Base-by-base conservation (phyloP, 2,113 vertebrate species). In the Austrofundulus limnaeus region DNA sequence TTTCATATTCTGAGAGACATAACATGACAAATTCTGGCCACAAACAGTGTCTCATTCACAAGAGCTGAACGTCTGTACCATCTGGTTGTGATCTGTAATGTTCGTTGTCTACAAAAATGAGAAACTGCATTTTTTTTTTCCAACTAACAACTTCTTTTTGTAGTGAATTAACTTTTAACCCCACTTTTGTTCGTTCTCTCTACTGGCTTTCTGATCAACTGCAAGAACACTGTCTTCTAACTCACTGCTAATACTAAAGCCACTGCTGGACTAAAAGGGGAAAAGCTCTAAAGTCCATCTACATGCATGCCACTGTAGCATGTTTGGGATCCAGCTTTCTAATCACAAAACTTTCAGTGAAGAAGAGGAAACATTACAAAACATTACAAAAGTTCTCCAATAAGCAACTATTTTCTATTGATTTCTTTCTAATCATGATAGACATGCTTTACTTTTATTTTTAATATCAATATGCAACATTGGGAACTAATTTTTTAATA, bases 261-360 rank as follows among this genome's bases (percentile, higher is more conserved):
- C 78, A 83, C 80, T 86, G 85, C 84, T 87, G 92, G 91, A 92
- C 89, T 82, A 85, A 84, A 88, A 68, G 74, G 80, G 77, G n/a
- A 14, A 87, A 70, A 77, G 81, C 81, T 90, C 66, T 82, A 91
- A 86, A 94, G 88, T 70, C 76, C 63, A 84, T 87, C 92, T 92
- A 79, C 90, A 91, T 94, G 93, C 93, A 94, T 95, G 93, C 89
- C 75, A 68, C 70, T 81, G 81, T 88, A 92, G 93, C 93, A 93
- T 92, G 93, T 89, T 77, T 85, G 80, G 92, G 91, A 85, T 77
- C 59, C 76, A 87, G 68, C 84, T 88, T 85, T 87, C 78, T 82
- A 84, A 78, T 77, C 63, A 69, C 57, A 58, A 68, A 71, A 86
- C 56, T 68, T 59, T 15, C 67, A 65, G 49, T 70, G 66, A 71